Evolutionary conservation across 2,888 invertebrate genomes (phyloP).

Genomic region (Parnassius glacialis): DNA sequence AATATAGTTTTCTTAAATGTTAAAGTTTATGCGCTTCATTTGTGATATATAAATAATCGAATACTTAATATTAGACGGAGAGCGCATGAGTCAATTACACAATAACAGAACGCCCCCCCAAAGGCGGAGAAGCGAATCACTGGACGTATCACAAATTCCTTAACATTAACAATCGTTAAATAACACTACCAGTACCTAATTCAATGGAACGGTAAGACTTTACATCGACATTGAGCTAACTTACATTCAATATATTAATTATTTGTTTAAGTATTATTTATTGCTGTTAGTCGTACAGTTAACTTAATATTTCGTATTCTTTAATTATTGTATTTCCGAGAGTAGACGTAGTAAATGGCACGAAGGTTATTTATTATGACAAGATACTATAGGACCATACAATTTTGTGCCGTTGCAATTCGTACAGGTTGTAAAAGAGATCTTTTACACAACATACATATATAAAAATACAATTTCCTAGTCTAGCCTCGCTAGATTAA

Average conservation of each 20-base stretch:
- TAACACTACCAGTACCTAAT: slow-evolving; percentile 72
- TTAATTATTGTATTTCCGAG: slow-evolving; percentile 63
- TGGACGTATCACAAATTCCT: slow-evolving; percentile 79
- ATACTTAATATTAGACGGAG: not conserved
- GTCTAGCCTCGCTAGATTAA: slow-evolving; percentile 74
- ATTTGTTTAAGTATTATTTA: slow-evolving; percentile 77
- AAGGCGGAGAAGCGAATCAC: slow-evolving; percentile 47
- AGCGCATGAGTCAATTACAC: slow-evolving; percentile 36
- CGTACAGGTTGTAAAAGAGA: slow-evolving; percentile 48
- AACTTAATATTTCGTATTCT: slow-evolving; percentile 61
- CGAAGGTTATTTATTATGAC: slow-evolving; percentile 77
- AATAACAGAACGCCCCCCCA: slow-evolving; percentile 31
- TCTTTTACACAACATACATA: slow-evolving; percentile 53
- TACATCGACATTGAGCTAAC: slow-evolving; percentile 78
- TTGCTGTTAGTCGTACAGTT: slow-evolving; percentile 75
- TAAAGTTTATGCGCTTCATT: too few relatives aligned
- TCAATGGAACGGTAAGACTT: slow-evolving; percentile 77
- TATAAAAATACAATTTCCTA: slow-evolving; percentile 56
- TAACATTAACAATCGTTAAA: slow-evolving; percentile 54
- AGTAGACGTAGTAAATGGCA: slow-evolving; percentile 74
- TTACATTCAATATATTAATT: slow-evolving; percentile 75
- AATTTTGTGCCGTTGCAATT: slow-evolving; percentile 55
- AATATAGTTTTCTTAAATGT: not conserved
- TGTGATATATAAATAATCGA: not conserved
- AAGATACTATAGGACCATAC: slow-evolving; percentile 58